These are phyloP conservation scores for Stenodema calcarata DNA, from an alignment of 2,888 invertebrate species.

Conservation along the genomic window DNA sequence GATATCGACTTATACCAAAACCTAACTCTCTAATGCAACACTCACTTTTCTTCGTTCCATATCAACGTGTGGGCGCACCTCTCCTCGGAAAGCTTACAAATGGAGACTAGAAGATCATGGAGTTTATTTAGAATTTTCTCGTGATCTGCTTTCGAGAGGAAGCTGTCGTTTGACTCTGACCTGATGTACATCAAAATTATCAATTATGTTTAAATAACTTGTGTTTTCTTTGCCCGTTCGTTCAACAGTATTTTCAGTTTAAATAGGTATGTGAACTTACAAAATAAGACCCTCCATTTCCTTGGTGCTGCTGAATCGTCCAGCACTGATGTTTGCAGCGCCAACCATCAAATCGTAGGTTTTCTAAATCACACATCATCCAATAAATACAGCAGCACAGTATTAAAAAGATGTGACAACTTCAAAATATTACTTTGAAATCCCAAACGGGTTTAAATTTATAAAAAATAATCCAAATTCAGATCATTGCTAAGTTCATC, in stretches of 20 bases:
- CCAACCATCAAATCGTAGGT: slow-evolving; percentile 80
- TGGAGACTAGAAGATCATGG: slow-evolving; percentile 77
- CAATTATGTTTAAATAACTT: too few species aligned
- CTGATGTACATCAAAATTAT: neutral
- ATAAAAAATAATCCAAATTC: too few species aligned
- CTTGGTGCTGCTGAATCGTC: slow-evolving; percentile 58
- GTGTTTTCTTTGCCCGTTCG: too few species aligned
- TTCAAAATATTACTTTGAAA: neutral
- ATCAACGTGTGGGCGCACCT: slow-evolving; percentile 74
- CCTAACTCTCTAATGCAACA: neutral
- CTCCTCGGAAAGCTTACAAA: slow-evolving; percentile 92
- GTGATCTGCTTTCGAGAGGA: slow-evolving; percentile 66
- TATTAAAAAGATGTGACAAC: neutral
- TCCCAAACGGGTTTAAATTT: too few species aligned
- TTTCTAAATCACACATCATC: slow-evolving; percentile 62
- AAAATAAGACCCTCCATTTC: slow-evolving; percentile 43
- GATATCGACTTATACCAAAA: too few species aligned
- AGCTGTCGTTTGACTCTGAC: slow-evolving; percentile 54
- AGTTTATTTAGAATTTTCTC: slow-evolving; percentile 73
- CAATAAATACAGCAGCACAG: too few species aligned
- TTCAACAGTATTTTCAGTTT: too few species aligned
- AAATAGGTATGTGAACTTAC: neutral
- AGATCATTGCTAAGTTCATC: too few species aligned
- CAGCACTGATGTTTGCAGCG: slow-evolving; percentile 73
- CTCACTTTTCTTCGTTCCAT: slow-evolving; percentile 56